Conservation (phyloP, 92 coral and sea anemone species). For the Phymanthus crucifer region DNA sequence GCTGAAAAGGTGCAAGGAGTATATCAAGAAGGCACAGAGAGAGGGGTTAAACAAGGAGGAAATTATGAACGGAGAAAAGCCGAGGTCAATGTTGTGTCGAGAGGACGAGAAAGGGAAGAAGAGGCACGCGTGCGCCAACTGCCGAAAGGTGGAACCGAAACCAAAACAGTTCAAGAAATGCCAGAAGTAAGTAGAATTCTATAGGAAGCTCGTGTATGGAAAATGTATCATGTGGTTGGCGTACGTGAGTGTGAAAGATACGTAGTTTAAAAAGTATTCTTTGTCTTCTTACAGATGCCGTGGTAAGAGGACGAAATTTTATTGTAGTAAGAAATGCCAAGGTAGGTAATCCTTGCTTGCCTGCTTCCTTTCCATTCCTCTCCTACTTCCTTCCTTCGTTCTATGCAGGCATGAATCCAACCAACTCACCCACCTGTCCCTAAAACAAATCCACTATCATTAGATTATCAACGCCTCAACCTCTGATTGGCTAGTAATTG, state of each 20-base stretch:
- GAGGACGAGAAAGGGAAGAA: constrained; percentile 41
- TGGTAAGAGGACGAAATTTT: constrained; percentile 88
- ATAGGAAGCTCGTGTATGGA: not conserved
- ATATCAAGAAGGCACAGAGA: not conserved
- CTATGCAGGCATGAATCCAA: no score
- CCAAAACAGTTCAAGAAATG: constrained; percentile 84
- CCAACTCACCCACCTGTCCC: no score
- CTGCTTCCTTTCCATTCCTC: not conserved
- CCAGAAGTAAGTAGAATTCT: constrained; percentile 57
- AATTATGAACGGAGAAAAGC: not conserved
- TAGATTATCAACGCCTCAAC: no score
- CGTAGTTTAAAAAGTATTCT: not conserved
- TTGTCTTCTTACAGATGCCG: constrained; percentile 56
- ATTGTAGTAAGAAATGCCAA: constrained; percentile 93
- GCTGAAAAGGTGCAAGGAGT: constrained; percentile 17
- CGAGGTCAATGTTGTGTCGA: not conserved
- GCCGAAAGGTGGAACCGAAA: constrained; percentile 69
- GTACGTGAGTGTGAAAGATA: no score
- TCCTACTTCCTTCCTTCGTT: not conserved
- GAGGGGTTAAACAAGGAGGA: constrained; percentile 19
- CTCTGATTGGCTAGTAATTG: not conserved
- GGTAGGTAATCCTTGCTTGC: constrained; percentile 34
- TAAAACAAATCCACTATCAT: no score
- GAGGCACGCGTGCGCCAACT: constrained; percentile 78
- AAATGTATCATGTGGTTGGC: no score